Percentiles rank a stretch among this genome's conserved stretches.
Evolutionary conservation across 2,797 vertebrate genomes (phyloP).

Genomic region (Chloroceryle amazona): DNA sequence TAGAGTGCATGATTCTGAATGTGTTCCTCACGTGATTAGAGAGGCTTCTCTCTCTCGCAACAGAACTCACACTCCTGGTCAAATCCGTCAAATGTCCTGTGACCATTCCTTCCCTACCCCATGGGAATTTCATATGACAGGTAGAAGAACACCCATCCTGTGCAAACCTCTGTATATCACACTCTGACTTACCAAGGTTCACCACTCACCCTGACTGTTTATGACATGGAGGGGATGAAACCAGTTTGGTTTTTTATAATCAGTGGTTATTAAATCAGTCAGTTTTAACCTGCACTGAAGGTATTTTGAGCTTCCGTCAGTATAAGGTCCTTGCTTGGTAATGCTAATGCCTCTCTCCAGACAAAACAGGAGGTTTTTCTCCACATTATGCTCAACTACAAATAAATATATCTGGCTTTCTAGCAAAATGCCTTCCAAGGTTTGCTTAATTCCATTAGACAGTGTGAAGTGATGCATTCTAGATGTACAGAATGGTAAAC

Average conservation of each 20-base stretch:
- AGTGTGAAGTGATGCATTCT: slow-evolving; percentile 50
- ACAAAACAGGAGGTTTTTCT: not conserved
- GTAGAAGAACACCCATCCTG: not conserved
- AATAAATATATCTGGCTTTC: slow-evolving; percentile 53
- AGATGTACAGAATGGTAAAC: slow-evolving; percentile 57
- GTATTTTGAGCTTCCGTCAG: not conserved
- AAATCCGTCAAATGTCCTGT: not conserved
- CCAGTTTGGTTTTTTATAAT: too few species aligned
- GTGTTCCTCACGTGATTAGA: not conserved
- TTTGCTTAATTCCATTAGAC: slow-evolving; percentile 67
- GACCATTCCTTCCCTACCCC: not conserved
- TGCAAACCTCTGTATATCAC: not conserved
- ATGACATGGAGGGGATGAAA: fast-evolving
- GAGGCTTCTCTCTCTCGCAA: not conserved
- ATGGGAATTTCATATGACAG: not conserved
- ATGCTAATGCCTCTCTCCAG: not conserved
- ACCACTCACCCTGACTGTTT: not conserved
- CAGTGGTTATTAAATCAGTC: not conserved
- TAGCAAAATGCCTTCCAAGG: slow-evolving; percentile 50
- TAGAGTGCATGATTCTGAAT: not conserved
- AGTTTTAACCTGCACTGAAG: not conserved
- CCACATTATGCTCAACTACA: not conserved
- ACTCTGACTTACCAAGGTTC: not conserved
- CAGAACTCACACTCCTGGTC: not conserved
- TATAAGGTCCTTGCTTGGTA: not conserved